Conservation (phyloP, 2,113 vertebrate species). For the Lepisosteus oculatus region DNA sequence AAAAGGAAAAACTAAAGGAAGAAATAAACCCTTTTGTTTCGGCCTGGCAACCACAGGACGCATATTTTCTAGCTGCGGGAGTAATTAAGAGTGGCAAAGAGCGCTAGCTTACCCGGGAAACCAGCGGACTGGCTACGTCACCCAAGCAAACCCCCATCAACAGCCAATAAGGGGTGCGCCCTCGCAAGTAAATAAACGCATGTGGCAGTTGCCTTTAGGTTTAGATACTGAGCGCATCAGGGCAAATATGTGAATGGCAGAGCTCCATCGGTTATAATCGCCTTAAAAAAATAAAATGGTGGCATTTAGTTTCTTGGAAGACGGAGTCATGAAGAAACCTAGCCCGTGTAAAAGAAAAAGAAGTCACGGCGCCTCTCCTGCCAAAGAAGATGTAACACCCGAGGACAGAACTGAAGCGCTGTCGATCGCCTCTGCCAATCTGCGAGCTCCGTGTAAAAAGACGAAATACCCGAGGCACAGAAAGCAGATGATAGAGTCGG, state of each 20-base stretch:
- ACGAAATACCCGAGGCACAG: conserved; percentile 45
- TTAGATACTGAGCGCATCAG: background rate
- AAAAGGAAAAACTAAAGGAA: background rate
- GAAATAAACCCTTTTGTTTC: conserved; percentile 10
- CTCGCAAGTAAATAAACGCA: conserved; percentile 29
- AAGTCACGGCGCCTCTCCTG: background rate
- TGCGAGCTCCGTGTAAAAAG: conserved; percentile 49
- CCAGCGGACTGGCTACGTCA: conserved; percentile 27
- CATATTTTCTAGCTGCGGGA: conserved; percentile 15
- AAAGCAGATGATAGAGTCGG: conserved; percentile 59
- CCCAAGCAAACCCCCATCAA: background rate
- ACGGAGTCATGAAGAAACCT: conserved; percentile 1
- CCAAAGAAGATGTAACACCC: conserved; percentile 26
- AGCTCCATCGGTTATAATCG: background rate
- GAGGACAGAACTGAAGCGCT: background rate
- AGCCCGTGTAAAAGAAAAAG: conserved; percentile 35
- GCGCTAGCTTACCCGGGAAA: conserved; percentile 59
- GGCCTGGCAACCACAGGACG: conserved; percentile 28
- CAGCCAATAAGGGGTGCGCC: conserved; percentile 40
- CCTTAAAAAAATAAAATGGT: conserved; percentile 40
- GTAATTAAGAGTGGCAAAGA: conserved; percentile 22
- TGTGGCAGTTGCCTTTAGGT: conserved; percentile 21
- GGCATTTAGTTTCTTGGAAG: conserved; percentile 25
- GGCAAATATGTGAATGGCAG: accelerated
- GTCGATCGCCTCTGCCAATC: conserved; percentile 20